These are phyloP conservation scores for Caradrina clavipalpis DNA, from an alignment of 2,888 invertebrate genomes.

Conservation along the genomic window DNA sequence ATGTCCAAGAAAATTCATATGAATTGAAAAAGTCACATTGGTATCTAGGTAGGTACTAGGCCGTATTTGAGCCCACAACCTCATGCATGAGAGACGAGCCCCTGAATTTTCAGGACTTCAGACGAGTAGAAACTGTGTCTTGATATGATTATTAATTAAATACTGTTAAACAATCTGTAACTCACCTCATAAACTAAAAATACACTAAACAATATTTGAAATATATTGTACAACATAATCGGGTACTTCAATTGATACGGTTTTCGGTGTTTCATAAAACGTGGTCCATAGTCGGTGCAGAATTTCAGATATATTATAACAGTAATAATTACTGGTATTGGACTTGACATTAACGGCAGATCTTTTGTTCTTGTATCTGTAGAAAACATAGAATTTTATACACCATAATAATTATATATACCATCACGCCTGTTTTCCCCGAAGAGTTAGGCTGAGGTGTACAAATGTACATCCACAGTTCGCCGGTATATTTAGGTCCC, in stretches of 20 bases:
- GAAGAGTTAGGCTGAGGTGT: too few relatives aligned
- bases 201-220: conserved; percentile 58
- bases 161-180: background rate
- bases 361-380: conserved; percentile 57
- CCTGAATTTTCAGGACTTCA: too few relatives aligned
- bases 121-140: too few relatives aligned
- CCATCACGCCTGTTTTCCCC: too few relatives aligned
- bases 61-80: too few relatives aligned
- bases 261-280: conserved; percentile 91
- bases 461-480: too few relatives aligned
- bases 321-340: conserved; percentile 37
- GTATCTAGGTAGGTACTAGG: too few relatives aligned
- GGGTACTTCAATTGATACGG: conserved; percentile 58
- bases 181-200: conserved; percentile 52
- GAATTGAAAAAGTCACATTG: too few relatives aligned
- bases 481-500: too few relatives aligned
- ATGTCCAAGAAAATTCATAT: too few relatives aligned
- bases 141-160: background rate
- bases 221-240: conserved; percentile 57
- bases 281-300: conserved; percentile 86
- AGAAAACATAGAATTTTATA: background rate
- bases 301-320: conserved; percentile 57
- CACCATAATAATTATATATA: too few relatives aligned
- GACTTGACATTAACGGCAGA: conserved; percentile 54
- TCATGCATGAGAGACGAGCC: too few relatives aligned